phyloP scores from a whole-genome alignment of 2,888 invertebrate genomes.

The Lithophane semibrunnea region DNA sequence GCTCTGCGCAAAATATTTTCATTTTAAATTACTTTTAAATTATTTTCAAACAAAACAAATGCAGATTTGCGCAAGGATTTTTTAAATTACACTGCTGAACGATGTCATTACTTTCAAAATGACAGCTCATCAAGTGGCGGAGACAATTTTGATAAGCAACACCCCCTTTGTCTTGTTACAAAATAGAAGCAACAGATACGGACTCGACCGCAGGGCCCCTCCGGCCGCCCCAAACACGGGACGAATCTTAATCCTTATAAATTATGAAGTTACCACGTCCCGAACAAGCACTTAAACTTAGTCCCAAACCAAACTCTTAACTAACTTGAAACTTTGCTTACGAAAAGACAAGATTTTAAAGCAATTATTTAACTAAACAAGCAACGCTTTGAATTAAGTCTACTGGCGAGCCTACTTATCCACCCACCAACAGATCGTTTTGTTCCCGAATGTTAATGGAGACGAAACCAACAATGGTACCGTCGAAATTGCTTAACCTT shows the following conservation, averaged over 20 bases:
- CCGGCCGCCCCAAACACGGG: slow-evolving; percentile 14
- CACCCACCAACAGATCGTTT: slow-evolving; percentile 15
- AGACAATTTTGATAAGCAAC: slow-evolving; percentile 53
- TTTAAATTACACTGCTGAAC: not conserved
- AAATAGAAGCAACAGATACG: slow-evolving; percentile 41
- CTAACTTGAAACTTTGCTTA: slow-evolving; percentile 44
- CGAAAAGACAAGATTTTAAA: slow-evolving; percentile 57
- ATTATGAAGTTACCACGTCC: slow-evolving; percentile 48
- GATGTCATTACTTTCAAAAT: slow-evolving; percentile 33
- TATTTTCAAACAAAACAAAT: slow-evolving; percentile 14
- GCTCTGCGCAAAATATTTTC: not conserved
- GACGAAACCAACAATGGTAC: slow-evolving; percentile 33
- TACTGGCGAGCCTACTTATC: slow-evolving; percentile 24
- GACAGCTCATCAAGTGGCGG: slow-evolving; percentile 27
- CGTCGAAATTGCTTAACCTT: slow-evolving; percentile 23
- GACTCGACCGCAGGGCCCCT: slow-evolving; percentile 27
- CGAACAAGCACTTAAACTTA: slow-evolving; percentile 51
- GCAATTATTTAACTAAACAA: slow-evolving; percentile 55
- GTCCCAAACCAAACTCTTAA: slow-evolving; percentile 32
- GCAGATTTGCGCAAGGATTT: not conserved
- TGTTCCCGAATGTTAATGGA: slow-evolving; percentile 49
- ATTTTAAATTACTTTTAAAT: not conserved
- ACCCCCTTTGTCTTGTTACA: slow-evolving; percentile 39
- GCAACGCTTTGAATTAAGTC: slow-evolving; percentile 35
- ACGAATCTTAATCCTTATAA: slow-evolving; percentile 46